Conservation (phyloP, 2,797 vertebrate genomes). For the Merluccius polli region DNA sequence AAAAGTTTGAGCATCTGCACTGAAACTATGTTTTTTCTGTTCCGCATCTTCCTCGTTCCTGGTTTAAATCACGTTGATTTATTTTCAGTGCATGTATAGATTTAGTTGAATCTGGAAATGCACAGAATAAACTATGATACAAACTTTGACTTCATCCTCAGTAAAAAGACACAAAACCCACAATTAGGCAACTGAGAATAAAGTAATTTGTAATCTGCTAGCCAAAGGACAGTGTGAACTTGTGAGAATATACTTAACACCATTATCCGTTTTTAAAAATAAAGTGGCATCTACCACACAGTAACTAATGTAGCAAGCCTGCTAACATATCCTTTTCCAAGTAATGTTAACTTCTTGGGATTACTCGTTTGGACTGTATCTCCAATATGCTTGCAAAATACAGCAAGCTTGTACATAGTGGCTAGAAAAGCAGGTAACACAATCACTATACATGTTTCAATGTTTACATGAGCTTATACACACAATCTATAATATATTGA, state of each 20-base stretch:
- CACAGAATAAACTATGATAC: conserved; percentile 63
- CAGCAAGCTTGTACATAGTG: conserved; percentile 56
- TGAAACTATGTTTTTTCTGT: conserved; percentile 20
- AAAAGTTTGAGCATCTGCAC: conserved; percentile 36
- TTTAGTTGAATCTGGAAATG: conserved; percentile 64
- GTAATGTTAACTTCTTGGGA: conserved; percentile 29
- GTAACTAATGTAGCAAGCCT: conserved; percentile 57
- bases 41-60: conserved; percentile 16
- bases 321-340: conserved; percentile 13
- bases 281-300: conserved; percentile 34
- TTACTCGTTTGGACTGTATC: conserved; percentile 37
- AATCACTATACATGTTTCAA: conserved; percentile 68
- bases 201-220: conserved; percentile 18
- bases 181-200: conserved; percentile 47
- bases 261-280: conserved; percentile 40
- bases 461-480: conserved; percentile 67
- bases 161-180: conserved; percentile 41
- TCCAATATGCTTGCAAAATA: conserved; percentile 43
- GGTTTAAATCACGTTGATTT: conserved; percentile 20
- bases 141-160: conserved; percentile 44
- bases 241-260: conserved; percentile 29
- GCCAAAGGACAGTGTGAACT: conserved; percentile 12
- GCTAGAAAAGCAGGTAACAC: conserved; percentile 66
- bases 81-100: conserved; percentile 68
- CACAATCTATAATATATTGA: conserved; percentile 63